phyloP scores from a whole-genome alignment of 2,797 vertebrate genomes.

The Orestias chungarensis region DNA sequence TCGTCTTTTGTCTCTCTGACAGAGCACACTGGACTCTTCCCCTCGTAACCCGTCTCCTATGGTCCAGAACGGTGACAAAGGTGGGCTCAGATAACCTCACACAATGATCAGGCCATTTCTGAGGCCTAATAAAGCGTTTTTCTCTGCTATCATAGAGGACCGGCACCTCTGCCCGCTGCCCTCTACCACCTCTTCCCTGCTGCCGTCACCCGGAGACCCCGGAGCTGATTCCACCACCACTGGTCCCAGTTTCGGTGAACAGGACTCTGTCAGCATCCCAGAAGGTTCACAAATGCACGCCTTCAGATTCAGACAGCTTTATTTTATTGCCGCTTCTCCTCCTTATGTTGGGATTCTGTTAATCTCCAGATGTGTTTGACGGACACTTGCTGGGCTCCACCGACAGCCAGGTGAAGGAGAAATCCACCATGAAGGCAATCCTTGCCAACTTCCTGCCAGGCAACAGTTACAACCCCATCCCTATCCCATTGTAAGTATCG shows the following conservation, averaged over 20 bases:
- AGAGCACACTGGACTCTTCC: constrained; percentile 90
- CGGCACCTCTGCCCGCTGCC: constrained; percentile 88
- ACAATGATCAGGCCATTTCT: not conserved
- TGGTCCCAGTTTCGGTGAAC: constrained; percentile 79
- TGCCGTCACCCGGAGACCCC: constrained; percentile 87
- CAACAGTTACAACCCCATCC: constrained; percentile 95
- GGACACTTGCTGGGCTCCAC: constrained; percentile 91
- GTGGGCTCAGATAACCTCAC: constrained; percentile 64
- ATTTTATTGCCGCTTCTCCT: not conserved
- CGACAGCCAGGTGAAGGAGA: constrained; percentile 98
- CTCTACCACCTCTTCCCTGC: constrained; percentile 83
- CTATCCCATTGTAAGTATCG: constrained; percentile 93
- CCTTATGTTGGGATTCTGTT: not conserved
- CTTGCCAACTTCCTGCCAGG: constrained; percentile 97
- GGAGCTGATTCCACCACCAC: constrained; percentile 77
- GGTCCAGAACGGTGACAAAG: constrained; percentile 94
- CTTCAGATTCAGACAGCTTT: not conserved
- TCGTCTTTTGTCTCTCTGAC: not conserved
- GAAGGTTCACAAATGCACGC: constrained; percentile 81
- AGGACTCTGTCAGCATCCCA: constrained; percentile 87
- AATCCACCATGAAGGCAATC: constrained; percentile 99
- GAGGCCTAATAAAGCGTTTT: not conserved
- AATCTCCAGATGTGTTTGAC: constrained; percentile 90
- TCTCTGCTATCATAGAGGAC: constrained; percentile 83
- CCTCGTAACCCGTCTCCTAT: constrained; percentile 93